A percentile compares a stretch with the other conserved stretches of the same genome.
Evolutionary conservation across 2,797 vertebrate genomes (phyloP).

Genomic region (Trichosurus vulpecula): DNA sequence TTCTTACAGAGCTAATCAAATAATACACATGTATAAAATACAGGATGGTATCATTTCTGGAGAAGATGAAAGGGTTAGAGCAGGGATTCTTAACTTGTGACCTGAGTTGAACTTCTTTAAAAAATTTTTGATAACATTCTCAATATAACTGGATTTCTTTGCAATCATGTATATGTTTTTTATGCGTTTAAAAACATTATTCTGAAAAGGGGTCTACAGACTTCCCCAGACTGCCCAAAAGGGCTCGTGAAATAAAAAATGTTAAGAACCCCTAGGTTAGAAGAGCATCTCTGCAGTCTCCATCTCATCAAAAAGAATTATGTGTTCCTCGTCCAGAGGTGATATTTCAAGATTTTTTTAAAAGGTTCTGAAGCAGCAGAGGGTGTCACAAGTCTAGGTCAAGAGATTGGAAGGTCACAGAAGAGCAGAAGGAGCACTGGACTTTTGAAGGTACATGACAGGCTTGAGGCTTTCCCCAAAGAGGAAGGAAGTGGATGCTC

Average conservation of each 20-base stretch:
- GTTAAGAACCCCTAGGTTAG: neutral
- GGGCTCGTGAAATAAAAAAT: neutral
- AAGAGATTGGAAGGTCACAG: neutral
- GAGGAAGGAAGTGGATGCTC: neutral
- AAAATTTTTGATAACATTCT: neutral
- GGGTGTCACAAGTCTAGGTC: neutral
- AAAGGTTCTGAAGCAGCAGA: neutral
- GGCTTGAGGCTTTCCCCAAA: neutral
- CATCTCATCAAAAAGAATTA: neutral
- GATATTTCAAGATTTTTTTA: neutral
- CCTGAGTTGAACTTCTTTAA: neutral
- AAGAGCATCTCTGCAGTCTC: neutral
- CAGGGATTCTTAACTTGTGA: neutral
- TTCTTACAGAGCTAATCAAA: neutral
- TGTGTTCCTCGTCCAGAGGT: neutral
- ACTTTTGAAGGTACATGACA: neutral
- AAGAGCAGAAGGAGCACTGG: neutral
- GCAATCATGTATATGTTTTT: neutral
- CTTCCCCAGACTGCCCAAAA: neutral
- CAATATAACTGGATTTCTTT: neutral
- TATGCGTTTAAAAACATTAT: neutral
- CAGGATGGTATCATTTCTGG: neutral
- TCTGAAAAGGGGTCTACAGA: neutral
- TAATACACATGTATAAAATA: neutral
- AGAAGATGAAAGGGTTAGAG: neutral